Evolutionary conservation across 2,888 invertebrate genomes (phyloP).

Genomic region (Scotopteryx bipunctaria): DNA sequence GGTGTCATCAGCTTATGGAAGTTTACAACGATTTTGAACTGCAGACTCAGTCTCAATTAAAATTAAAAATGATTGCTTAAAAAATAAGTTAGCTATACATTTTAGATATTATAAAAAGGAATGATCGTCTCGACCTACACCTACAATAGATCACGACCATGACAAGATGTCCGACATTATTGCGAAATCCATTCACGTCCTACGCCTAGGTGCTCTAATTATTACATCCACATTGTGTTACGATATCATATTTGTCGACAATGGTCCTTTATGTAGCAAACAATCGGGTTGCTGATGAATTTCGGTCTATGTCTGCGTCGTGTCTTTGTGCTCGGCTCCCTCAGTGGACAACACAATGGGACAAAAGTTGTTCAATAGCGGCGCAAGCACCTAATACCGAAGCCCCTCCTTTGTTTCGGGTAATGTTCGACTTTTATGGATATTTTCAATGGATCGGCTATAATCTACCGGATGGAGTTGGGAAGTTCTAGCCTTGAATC

Average conservation of each 20-base stretch:
- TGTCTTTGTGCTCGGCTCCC: conserved; percentile 79
- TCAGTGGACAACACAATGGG: conserved; percentile 81
- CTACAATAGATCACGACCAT: conserved; percentile 10
- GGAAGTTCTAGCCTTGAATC: conserved; percentile 54
- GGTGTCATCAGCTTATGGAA: no score
- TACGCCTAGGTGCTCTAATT: conserved; percentile 69
- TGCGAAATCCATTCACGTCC: conserved; percentile 34
- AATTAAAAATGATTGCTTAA: no score
- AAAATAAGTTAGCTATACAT: no score
- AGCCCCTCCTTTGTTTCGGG: conserved; percentile 80
- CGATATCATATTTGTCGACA: conserved; percentile 82
- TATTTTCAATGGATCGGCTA: conserved; percentile 81
- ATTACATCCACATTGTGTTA: conserved; percentile 78
- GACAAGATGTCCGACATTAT: conserved; percentile 15
- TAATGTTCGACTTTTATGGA: conserved; percentile 84
- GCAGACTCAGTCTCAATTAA: no score
- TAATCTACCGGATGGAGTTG: conserved; percentile 78
- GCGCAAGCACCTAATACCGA: conserved; percentile 81
- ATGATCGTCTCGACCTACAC: background rate
- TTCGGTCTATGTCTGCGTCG: conserved; percentile 81
- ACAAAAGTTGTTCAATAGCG: conserved; percentile 82
- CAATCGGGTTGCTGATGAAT: conserved; percentile 83
- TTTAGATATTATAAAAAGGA: background rate
- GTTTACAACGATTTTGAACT: no score
- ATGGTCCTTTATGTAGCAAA: conserved; percentile 82